Base-by-base conservation (phyloP, 1,140 invertebrate species). In the Sycobia sp. region DNA sequence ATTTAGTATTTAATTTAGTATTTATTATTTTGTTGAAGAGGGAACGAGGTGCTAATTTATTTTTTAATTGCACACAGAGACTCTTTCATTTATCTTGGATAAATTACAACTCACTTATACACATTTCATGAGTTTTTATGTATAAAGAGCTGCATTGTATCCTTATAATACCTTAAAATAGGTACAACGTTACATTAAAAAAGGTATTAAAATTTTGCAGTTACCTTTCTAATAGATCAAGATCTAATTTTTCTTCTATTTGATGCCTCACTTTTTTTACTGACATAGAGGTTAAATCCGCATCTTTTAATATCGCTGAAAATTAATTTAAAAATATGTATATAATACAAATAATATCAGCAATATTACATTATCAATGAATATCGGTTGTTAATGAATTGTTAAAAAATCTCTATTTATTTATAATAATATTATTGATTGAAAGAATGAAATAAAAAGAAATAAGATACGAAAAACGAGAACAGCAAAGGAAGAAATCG, bases 221-320 rank as follows among this genome's bases (percentile, higher is more conserved):
- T 77, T 80, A 86, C 85, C 86, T 83, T 71, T 85, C 84, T 23
- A 86, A 81, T 13, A 97, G 82, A 69, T 95, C 91, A 59, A 87
- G 83, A 39, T 89, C 89, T 11, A 95, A 83, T 73, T 91, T 90
- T 63, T 90, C 86, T 78, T 97, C 93, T 59, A 96, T 82, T 73
- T 92, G 88, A 78, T 91, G 88, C 27, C 94, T 88, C n/a, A 97
- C 92, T 80, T 94, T 93, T 72, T 96, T 97, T 1, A 92, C 90
- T 11, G 93, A 93, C 69, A 91, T 90, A 34, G 87, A 88, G 8
- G 88, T 87, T 10, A 96, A 83, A 75, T 96, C 91, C 5, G 93
- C 93, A 82, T 89, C 89, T 82, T 95, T 93, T 3, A 97, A 84
- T 69, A 96, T 93, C 55, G 87, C 93, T 95, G 76, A 25, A 86